Conservation (phyloP, 2,797 vertebrate genomes). For the Danio albolineatus region DNA sequence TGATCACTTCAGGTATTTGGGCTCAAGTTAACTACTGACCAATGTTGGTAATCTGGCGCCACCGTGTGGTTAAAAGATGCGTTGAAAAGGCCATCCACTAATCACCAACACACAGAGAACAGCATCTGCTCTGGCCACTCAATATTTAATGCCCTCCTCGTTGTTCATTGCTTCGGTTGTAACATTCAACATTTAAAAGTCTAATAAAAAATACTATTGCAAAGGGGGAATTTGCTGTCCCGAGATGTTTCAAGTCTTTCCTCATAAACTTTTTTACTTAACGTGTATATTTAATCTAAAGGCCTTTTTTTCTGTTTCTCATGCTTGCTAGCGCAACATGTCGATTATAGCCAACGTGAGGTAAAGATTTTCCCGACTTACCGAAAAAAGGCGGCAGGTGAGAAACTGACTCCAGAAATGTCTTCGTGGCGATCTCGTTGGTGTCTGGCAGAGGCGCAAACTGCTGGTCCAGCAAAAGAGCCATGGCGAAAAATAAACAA, state of each 20-base stretch:
- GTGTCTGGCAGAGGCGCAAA: conserved; percentile 86
- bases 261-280: no score
- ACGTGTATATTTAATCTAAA: background rate
- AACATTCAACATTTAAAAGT: background rate
- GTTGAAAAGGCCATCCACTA: no score
- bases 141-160: background rate
- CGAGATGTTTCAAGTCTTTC: background rate
- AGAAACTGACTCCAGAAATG: conserved; percentile 91
- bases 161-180: background rate
- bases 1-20: background rate
- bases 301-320: background rate
- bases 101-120: background rate
- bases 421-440: conserved; percentile 85
- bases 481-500: conserved; percentile 73
- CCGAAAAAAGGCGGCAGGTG: conserved; percentile 92
- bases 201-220: background rate
- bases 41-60: background rate
- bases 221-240: background rate
- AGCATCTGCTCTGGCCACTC: background rate
- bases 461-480: conserved; percentile 87
- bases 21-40: background rate
- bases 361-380: conserved; percentile 73
- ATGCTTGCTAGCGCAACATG: background rate
- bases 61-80: background rate
- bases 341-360: no score